Percentiles rank a stretch among this genome's conserved stretches.
phyloP scores from a whole-genome alignment of 2,888 invertebrate genomes.

The Mycalesis mineus region DNA sequence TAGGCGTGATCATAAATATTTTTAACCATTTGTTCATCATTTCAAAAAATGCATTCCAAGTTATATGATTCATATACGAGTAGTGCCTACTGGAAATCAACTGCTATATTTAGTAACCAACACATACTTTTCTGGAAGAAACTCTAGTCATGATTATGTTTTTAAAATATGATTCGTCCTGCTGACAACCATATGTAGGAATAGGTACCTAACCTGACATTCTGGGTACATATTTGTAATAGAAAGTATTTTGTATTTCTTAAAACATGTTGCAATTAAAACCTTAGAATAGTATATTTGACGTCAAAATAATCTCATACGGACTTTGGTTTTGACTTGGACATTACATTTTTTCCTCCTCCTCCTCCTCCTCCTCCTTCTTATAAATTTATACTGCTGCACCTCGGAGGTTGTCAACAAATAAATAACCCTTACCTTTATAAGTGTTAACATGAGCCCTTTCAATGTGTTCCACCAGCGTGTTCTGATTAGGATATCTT shows the following conservation, averaged over 20 bases:
- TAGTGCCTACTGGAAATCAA: neutral
- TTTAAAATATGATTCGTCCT: neutral
- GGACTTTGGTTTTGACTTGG: too few species aligned
- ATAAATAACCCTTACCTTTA: slow-evolving; percentile 69
- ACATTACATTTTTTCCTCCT: too few species aligned
- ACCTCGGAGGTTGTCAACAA: too few species aligned
- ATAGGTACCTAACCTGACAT: too few species aligned
- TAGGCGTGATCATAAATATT: neutral
- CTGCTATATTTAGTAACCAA: neutral
- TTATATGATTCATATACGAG: neutral
- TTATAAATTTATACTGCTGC: too few species aligned
- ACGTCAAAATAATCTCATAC: too few species aligned
- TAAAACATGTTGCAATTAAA: too few species aligned
- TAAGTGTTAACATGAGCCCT: slow-evolving; percentile 92
- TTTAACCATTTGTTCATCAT: neutral
- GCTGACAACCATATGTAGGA: too few species aligned
- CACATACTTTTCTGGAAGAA: neutral
- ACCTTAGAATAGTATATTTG: too few species aligned
- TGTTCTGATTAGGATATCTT: slow-evolving; percentile 86
- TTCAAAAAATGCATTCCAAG: slow-evolving; percentile 1
- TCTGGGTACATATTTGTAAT: too few species aligned
- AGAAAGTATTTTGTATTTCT: too few species aligned
- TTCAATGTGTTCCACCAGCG: slow-evolving; percentile 90
- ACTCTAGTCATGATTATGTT: neutral
- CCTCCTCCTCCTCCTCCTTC: too few species aligned